Percentiles rank a stretch among this genome's conserved stretches.
Conservation (phyloP, 2,888 invertebrate species). For the Drosophila borealis region DNA sequence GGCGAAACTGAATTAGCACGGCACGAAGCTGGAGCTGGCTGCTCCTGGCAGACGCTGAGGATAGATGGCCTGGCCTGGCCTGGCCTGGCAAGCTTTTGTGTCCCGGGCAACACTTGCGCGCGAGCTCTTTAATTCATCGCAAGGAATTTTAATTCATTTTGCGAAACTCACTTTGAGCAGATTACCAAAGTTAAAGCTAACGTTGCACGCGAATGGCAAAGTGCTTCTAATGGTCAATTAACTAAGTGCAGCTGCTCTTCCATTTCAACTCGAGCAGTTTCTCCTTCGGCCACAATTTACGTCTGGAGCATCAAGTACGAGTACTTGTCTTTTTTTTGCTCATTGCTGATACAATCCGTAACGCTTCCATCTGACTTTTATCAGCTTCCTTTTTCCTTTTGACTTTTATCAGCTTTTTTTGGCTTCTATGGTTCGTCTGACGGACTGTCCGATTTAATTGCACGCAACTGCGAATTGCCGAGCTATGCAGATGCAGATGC, state of each 20-base stretch:
- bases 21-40: constrained; percentile 40
- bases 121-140: constrained; percentile 49
- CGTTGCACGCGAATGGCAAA: constrained; percentile 42
- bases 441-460: constrained; percentile 44
- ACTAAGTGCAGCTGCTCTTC: constrained; percentile 57
- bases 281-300: neutral
- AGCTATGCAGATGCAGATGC: constrained; percentile 28
- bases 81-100: constrained; percentile 17
- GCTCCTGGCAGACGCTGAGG: neutral
- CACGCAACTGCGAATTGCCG: constrained; percentile 26
- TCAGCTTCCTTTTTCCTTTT: constrained; percentile 12
- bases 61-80: constrained; percentile 23
- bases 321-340: neutral
- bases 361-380: constrained; percentile 4
- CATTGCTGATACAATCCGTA: neutral
- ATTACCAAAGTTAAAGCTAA: constrained; percentile 61
- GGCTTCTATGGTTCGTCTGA: constrained; percentile 1
- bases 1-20: constrained; percentile 69
- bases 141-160: constrained; percentile 61
- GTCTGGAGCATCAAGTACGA: neutral
- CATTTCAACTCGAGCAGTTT: constrained; percentile 5
- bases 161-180: constrained; percentile 47
- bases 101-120: constrained; percentile 17
- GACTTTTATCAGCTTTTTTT: constrained; percentile 23
- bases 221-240: constrained; percentile 65